Percentiles rank a stretch among this genome's conserved stretches.
phyloP scores from a whole-genome alignment of 2,888 invertebrate genomes.

The Alloscopus bannaensis region DNA sequence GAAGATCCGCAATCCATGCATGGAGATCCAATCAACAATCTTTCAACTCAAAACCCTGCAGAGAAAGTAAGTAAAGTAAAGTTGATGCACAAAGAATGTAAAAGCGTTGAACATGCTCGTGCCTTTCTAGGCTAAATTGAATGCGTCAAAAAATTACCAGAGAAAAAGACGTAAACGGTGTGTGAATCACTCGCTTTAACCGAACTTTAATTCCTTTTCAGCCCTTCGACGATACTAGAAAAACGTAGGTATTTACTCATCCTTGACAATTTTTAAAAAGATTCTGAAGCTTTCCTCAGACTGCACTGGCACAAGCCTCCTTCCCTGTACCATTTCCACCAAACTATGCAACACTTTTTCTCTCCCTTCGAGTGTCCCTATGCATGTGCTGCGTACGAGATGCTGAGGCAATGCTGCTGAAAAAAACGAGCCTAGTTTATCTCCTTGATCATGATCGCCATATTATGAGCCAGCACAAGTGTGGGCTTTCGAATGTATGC shows the following conservation, averaged over 20 bases:
- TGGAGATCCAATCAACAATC: conserved; percentile 18
- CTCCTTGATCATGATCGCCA: conserved; percentile 19
- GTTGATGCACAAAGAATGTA: neutral
- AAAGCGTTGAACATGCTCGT: neutral
- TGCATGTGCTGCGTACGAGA: neutral
- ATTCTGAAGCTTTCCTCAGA: neutral
- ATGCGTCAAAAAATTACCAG: too few relatives aligned
- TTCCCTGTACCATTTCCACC: neutral
- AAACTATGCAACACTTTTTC: too few relatives aligned
- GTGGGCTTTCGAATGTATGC: neutral
- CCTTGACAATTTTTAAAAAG: neutral
- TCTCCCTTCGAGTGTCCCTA: neutral
- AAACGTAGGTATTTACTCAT: neutral
- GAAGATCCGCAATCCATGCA: conserved; percentile 33
- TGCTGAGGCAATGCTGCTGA: neutral
- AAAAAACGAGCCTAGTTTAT: neutral
- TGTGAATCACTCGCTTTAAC: neutral
- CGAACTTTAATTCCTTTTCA: neutral
- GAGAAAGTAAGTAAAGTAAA: too few relatives aligned
- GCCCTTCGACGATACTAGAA: neutral
- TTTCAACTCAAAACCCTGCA: too few relatives aligned
- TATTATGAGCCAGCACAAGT: conserved; percentile 2
- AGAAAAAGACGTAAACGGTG: too few relatives aligned
- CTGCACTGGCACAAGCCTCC: conserved; percentile 3
- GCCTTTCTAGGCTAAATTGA: neutral